Percentiles rank a stretch among this genome's conserved stretches.
Conservation (phyloP, 2,797 vertebrate genomes). For the Pangasius mekongensis region DNA sequence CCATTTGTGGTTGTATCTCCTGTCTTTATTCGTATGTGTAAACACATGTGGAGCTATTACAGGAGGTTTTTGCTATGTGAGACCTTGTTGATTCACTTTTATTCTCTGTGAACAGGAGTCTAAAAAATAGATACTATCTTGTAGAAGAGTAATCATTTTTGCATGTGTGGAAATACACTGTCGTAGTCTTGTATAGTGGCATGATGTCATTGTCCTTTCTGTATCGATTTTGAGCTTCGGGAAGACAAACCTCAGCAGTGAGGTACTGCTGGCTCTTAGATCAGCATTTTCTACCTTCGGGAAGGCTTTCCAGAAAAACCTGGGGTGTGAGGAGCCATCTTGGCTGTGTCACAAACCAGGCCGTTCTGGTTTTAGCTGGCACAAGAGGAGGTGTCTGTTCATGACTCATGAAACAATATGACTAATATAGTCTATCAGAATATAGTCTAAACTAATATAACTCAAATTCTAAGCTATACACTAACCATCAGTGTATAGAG, state of each 20-base stretch:
- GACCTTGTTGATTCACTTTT: background rate
- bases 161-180: background rate
- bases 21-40: background rate
- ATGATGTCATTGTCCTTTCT: constrained; percentile 45
- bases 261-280: constrained; percentile 31
- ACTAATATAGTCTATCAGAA: background rate
- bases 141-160: background rate
- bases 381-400: background rate
- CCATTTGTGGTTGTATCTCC: background rate
- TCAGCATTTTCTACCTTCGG: constrained; percentile 52
- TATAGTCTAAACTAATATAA: background rate
- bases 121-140: background rate
- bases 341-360: constrained; percentile 33
- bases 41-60: background rate
- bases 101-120: background rate
- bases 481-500: background rate
- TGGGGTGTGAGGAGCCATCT: constrained; percentile 19
- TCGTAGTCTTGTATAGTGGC: background rate
- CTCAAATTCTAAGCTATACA: background rate
- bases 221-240: constrained; percentile 48
- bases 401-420: background rate
- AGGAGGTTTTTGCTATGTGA: background rate
- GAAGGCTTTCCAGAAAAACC: constrained; percentile 35
- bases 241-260: constrained; percentile 51
- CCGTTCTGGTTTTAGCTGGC: constrained; percentile 17